Evolutionary conservation across 2,797 vertebrate species (phyloP).

Genomic region (Perdix hodgsoniae): DNA sequence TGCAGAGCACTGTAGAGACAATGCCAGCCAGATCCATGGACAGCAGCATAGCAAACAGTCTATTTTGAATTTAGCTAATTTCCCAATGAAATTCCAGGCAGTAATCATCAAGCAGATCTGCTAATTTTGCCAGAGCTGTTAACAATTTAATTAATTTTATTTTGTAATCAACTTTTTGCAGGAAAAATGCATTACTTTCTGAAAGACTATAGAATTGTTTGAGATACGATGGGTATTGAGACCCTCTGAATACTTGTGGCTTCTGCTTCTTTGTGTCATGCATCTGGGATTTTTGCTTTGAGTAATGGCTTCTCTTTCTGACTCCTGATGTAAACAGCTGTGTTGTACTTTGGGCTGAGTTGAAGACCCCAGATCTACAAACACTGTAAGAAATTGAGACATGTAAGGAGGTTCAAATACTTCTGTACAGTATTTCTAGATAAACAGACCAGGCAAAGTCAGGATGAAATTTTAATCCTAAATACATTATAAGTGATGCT

Average conservation of each 20-base stretch:
- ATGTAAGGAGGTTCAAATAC: neutral
- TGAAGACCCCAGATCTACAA: slow-evolving; percentile 6
- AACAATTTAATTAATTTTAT: neutral
- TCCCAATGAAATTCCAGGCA: neutral
- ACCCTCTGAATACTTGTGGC: neutral
- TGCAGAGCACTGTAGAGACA: accelerated
- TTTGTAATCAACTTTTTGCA: neutral
- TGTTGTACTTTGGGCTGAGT: neutral
- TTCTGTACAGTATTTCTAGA: slow-evolving; percentile 49
- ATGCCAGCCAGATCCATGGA: neutral
- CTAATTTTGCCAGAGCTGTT: neutral
- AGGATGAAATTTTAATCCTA: slow-evolving; percentile 43
- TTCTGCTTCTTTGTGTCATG: neutral
- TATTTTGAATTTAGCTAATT: neutral
- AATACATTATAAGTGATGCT: slow-evolving; percentile 9
- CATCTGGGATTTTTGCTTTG: neutral
- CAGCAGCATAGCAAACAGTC: neutral
- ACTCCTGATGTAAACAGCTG: neutral
- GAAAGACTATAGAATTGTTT: neutral
- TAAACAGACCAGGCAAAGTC: slow-evolving; percentile 27
- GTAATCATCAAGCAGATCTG: neutral
- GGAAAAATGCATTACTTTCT: neutral
- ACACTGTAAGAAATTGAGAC: neutral
- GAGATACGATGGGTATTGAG: neutral
- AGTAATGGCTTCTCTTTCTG: neutral